Base-by-base conservation (phyloP, 2,888 invertebrate genomes). In the Plagiodera versicolora region DNA sequence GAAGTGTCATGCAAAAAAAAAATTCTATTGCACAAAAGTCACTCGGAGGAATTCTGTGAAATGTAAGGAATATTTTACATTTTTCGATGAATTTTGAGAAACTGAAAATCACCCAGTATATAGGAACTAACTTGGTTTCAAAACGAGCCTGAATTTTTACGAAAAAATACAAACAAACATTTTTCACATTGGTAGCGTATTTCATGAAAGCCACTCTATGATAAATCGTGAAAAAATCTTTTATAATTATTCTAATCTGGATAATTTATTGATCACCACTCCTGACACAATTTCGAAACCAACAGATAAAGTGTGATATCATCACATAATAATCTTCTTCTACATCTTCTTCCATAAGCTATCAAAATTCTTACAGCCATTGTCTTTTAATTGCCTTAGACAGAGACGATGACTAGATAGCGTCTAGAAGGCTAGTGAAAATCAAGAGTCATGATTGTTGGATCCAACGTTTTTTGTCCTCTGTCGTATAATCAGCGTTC, bases 371-470 rank as follows among this genome's bases (percentile, higher is more conserved):
- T 20, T 24, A 4, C 6, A 14, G 53, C 44, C 44, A 53, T 53
- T 53, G 53, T 53, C 24, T 53, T 53, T 53, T 53, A 53, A 53
- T 53, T 53, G 53, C 20, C 44, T 24, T 24, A 53, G 53, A 44
- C 53, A 53, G 44, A 44, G 44, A 44, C 14, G 19, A 44, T 44
- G 53, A 35, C 18, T 16, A 53, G 45, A 53, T 44, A 53, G 24
- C 44, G 53, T 20, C 24, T 44, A 30, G 44, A 24, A 53, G 50
- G 20, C 52, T 17, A 39, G 39, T n/a, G 14, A 44, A 53, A 53
- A 19, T 14, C 8, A 17, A 20, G 8, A 44, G 53, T 53, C 53
- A 53, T 53, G 39, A 39, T 39, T 39, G 14, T 39, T 39, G 14
- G 14, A 39, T 39, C 39, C 11, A 14, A 24, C 39, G 14, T 39